These are phyloP conservation scores for Poecilia wingei DNA, from an alignment of 2,797 vertebrate genomes.

Conservation along the genomic window DNA sequence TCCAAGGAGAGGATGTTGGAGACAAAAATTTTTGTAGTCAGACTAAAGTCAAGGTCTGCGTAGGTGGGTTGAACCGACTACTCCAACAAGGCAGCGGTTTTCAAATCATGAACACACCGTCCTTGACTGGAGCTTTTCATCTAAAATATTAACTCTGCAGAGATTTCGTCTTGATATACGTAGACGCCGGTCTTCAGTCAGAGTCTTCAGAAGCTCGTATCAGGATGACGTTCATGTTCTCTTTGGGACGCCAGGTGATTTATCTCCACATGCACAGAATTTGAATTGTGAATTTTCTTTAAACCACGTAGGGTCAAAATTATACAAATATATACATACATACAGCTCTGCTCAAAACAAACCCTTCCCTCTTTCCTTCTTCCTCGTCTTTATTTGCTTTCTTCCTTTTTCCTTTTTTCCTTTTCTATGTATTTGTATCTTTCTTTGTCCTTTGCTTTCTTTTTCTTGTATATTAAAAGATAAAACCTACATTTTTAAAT, in stretches of 20 bases:
- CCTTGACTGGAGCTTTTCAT: slow-evolving; percentile 36
- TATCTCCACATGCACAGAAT: background rate
- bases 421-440: background rate
- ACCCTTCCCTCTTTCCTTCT: background rate
- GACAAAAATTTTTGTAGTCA: slow-evolving; percentile 43
- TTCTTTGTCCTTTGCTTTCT: background rate
- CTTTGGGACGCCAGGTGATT: background rate
- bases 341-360: background rate
- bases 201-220: background rate
- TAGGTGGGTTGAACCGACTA: slow-evolving; percentile 48
- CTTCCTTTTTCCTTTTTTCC: background rate
- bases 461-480: no score
- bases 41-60: slow-evolving; percentile 46
- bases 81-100: slow-evolving; percentile 39
- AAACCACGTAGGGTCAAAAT: background rate
- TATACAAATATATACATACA: background rate
- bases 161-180: background rate
- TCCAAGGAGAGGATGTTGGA: slow-evolving; percentile 65
- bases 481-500: background rate
- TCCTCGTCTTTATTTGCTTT: background rate
- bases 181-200: background rate
- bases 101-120: slow-evolving; percentile 26
- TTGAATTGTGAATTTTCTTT: background rate
- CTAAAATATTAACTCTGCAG: slow-evolving; percentile 1
- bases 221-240: background rate